Evolutionary conservation across 2,113 vertebrate species (phyloP), one percentile per base, ranked within the genome.

Genomic region (Isichthys henryi): DNA sequence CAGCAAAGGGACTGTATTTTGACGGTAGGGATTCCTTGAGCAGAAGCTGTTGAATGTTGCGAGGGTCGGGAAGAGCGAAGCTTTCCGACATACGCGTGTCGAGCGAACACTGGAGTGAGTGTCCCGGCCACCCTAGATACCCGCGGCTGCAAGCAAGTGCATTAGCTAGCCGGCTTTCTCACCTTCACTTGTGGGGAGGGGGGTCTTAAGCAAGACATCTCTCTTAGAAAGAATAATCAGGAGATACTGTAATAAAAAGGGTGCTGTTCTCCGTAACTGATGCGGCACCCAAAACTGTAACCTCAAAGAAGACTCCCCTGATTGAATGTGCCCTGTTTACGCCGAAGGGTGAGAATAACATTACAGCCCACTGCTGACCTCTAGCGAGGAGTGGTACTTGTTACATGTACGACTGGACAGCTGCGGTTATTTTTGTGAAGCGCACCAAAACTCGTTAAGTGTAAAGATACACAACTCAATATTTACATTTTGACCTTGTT

Each of bases 371-470:
- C 23, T 53, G 70, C 91, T 92, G 93, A 93, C 92, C 91, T 93
- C 92, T 90, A 19, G 45, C 3, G 90, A 90, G 90, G 87, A 89
- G 89, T 80, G 53, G 21, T 82, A 80, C 88, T 70, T 88, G 35
- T 74, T 49, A 62, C 90, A 90, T 93, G 89, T 93, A 90, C 70
- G 91, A 92, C 92, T 92, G 89, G 91, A 92, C 50, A 84, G 88
- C 88, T 86, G 52, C 88, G 50, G 80, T 88, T 88, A 52, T 87
- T 88, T 90, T 91, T 77, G 8, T 21, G 27, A 86, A 91, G 87
- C 80, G 70, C 89, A 92, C 90, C 92, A 91, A 92, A 92, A 90
- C 53, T 90, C 85, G 80, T 8, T 58, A 70, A 88, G 50, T 91
- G 91, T 92, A 88, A 89, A 90, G 19, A 74, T 19, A 23, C 77